Base-by-base conservation (phyloP, 2,888 invertebrate genomes). In the Blastobasis lacticolella region DNA sequence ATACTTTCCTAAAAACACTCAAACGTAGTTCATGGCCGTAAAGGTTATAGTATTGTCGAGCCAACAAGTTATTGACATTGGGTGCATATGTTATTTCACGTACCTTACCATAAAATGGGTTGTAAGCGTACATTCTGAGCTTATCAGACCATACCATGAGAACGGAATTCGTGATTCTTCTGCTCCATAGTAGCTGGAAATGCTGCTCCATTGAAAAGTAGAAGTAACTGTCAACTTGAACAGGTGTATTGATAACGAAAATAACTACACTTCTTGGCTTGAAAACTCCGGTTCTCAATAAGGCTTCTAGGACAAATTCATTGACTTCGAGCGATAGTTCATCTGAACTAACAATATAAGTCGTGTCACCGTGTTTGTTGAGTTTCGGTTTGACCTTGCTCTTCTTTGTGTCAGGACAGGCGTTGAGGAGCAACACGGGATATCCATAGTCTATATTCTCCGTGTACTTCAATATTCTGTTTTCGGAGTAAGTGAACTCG, bases 141-240 rank as follows among this genome's bases (percentile, higher is more conserved):
- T 71, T 64, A 6, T 72, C 67, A 9, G 73, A 61, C 71, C 70
- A 76, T 9, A 85, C 50, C 47, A 86, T 69, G 6, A 88, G 61
- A 3, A 88, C 78, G 0, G 86, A 86, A 59, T 91, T 90, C 0
- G 90, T 76, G 6, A 91, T 72, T 69, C 89, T 89, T 52, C 78
- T 79, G 43, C 81, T 81, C 88, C 90, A 90, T 44, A 91, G 77
- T 10, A 86, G 67, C 52, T 79, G 67, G 49, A 91, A 91, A 46
- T 89, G 88, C 23, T 59, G 74, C 7, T 76, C 75, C 65, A 91
- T 69, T 58, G 77, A 62, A 54, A 71, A 77, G 54, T 78, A 70
- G 53, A 80, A 81, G 59, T 87, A 86, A 47, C 68, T 72, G 56
- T 83, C 73, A 3, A 76, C 63, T 53, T 65, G 59, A 0, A 84